A percentile compares a stretch with the other conserved stretches of the same genome.
Conservation (phyloP, 92 coral and sea anemone genomes). For the Phenganax subtilis region DNA sequence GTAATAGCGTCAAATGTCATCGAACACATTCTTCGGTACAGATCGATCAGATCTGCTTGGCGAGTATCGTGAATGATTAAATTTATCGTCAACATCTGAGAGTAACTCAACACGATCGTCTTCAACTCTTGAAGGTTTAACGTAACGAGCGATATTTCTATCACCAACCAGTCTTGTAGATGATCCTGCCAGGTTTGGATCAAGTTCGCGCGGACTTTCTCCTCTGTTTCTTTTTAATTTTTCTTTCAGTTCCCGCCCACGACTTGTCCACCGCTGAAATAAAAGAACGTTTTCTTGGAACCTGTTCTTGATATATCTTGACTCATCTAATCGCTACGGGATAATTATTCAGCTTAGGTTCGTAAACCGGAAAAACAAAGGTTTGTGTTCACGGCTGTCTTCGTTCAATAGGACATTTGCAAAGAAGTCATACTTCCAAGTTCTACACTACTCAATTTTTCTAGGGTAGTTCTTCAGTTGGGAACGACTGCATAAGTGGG, state of each 20-base stretch:
- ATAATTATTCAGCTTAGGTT: no score
- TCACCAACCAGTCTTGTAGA: slow-evolving; percentile 32
- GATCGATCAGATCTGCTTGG: slow-evolving; percentile 59
- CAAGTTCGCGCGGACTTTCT: slow-evolving; percentile 50
- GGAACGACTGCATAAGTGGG: no score
- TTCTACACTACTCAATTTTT: no score
- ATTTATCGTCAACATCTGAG: slow-evolving; percentile 76
- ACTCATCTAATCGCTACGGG: not conserved
- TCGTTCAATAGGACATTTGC: no score
- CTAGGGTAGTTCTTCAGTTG: no score
- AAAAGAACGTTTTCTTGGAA: slow-evolving; percentile 40
- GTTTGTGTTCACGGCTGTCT: no score
- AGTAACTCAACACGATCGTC: slow-evolving; percentile 84
- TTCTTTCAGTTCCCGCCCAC: slow-evolving; percentile 52
- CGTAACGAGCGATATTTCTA: slow-evolving; percentile 36
- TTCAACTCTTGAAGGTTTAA: slow-evolving; percentile 39
- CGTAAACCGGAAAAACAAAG: no score
- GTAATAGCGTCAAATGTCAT: slow-evolving; percentile 63
- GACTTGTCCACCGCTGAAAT: slow-evolving; percentile 34
- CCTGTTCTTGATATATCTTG: not conserved
- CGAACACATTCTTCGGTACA: slow-evolving; percentile 93
- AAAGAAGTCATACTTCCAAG: no score
- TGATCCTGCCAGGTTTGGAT: slow-evolving; percentile 49
- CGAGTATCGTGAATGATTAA: slow-evolving; percentile 50
- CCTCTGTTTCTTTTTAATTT: slow-evolving; percentile 33